Evolutionary conservation across 2,797 vertebrate species (phyloP).

Genomic region (Chrosomus eos): DNA sequence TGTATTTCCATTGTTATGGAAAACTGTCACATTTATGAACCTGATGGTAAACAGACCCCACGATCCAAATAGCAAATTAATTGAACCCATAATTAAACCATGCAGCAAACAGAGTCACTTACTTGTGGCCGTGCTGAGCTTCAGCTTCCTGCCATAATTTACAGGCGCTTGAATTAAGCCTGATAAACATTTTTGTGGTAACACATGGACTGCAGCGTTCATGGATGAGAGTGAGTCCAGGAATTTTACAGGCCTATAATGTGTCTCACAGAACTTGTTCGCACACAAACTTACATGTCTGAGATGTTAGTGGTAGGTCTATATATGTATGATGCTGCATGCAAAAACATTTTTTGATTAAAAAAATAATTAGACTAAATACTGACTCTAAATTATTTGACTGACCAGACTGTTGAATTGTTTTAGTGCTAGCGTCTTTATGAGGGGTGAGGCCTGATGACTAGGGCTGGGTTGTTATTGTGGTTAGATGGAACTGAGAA

Average conservation of each 20-base stretch:
- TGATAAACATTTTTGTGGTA: slow-evolving; percentile 42
- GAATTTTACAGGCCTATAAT: slow-evolving; percentile 26
- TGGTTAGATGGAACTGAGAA: slow-evolving; percentile 24
- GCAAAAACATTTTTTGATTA: background rate
- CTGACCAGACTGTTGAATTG: background rate
- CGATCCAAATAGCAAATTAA: slow-evolving; percentile 13
- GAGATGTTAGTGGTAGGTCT: slow-evolving; percentile 1
- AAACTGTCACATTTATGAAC: slow-evolving; percentile 6
- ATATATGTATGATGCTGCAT: background rate
- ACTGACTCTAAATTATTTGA: background rate
- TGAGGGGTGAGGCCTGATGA: slow-evolving; percentile 1
- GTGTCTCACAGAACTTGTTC: background rate
- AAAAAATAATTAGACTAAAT: slow-evolving; percentile 6
- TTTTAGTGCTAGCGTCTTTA: slow-evolving; percentile 22
- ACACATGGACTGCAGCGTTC: slow-evolving; percentile 17
- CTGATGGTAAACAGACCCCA: background rate
- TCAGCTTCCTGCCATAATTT: slow-evolving; percentile 37
- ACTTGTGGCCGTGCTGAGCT: background rate
- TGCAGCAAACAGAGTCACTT: slow-evolving; percentile 11
- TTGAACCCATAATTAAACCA: slow-evolving; percentile 26
- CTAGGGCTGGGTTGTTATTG: slow-evolving; percentile 24
- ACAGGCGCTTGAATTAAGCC: slow-evolving; percentile 26
- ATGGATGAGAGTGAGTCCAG: slow-evolving; percentile 23
- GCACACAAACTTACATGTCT: slow-evolving; percentile 24
- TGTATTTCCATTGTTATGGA: background rate